phyloP scores from a whole-genome alignment of 1,140 invertebrate genomes.

The Cheumatopsyche charites region DNA sequence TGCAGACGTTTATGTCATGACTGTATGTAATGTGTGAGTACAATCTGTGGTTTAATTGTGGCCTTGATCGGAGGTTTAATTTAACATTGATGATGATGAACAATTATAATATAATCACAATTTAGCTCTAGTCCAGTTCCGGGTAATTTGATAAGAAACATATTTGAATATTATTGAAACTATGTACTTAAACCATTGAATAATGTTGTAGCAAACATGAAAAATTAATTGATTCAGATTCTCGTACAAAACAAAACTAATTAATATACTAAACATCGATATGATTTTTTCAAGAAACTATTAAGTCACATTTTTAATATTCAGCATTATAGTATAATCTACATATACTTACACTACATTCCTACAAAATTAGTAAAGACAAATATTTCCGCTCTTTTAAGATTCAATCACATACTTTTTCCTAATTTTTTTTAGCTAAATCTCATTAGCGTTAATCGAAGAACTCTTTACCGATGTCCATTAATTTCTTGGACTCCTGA shows the following conservation, averaged over 20 bases:
- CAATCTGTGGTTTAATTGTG: not conserved
- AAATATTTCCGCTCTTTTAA: too few species aligned
- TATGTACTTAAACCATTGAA: not conserved
- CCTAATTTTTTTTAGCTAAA: not conserved
- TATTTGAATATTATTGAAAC: not conserved
- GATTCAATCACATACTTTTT: too few species aligned
- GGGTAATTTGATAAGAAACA: not conserved
- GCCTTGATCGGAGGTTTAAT: not conserved
- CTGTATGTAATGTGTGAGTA: not conserved
- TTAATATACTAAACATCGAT: not conserved
- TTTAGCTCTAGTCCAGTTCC: not conserved
- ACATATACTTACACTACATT: too few species aligned
- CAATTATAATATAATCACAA: not conserved
- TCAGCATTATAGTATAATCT: too few species aligned
- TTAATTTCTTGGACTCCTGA: not conserved
- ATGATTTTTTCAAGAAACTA: too few species aligned
- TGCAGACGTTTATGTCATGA: not conserved
- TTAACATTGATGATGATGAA: not conserved
- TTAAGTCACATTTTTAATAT: too few species aligned
- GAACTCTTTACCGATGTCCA: not conserved
- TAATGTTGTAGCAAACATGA: too few species aligned
- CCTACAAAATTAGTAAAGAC: too few species aligned
- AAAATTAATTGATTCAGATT: too few species aligned
- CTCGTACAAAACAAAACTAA: not conserved
- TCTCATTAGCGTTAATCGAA: not conserved